Evolutionary conservation across 2,797 vertebrate species (phyloP).

Genomic region (Harpagifer antarcticus): DNA sequence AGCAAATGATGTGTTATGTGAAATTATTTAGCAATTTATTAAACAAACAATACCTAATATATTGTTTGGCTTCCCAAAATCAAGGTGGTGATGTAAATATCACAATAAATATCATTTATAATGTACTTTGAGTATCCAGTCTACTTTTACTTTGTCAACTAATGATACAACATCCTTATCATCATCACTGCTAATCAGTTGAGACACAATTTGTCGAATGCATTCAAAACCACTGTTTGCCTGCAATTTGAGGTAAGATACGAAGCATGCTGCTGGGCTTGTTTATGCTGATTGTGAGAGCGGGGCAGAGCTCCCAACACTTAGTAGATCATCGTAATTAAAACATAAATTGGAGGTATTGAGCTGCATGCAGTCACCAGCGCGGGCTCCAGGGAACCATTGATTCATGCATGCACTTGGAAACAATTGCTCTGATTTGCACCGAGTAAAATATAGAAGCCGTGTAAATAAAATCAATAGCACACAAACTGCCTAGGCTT

Average conservation of each 20-base stretch:
- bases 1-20: slow-evolving; percentile 34
- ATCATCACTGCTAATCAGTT: slow-evolving; percentile 23
- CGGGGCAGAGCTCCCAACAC: slow-evolving; percentile 50
- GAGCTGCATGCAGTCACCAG: slow-evolving; percentile 63
- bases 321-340: slow-evolving; percentile 82
- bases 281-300: slow-evolving; percentile 50
- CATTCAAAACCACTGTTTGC: background rate
- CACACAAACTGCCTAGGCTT: slow-evolving; percentile 58
- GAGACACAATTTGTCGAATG: slow-evolving; percentile 21
- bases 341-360: slow-evolving; percentile 83
- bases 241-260: slow-evolving; percentile 20
- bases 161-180: background rate
- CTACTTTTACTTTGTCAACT: slow-evolving; percentile 7
- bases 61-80: slow-evolving; percentile 24
- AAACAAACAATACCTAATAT: slow-evolving; percentile 25
- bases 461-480: slow-evolving; percentile 79
- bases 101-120: slow-evolving; percentile 7
- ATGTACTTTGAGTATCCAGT: slow-evolving; percentile 6
- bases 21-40: slow-evolving; percentile 29
- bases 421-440: slow-evolving; percentile 80
- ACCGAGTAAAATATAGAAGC: slow-evolving; percentile 70
- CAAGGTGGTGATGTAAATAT: slow-evolving; percentile 5
- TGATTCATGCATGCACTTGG: slow-evolving; percentile 78
- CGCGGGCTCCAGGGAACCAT: slow-evolving; percentile 57
- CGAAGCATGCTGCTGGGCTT: slow-evolving; percentile 13